Base-by-base conservation (phyloP, 2,888 invertebrate species). In the Callyntrura sp. region DNA sequence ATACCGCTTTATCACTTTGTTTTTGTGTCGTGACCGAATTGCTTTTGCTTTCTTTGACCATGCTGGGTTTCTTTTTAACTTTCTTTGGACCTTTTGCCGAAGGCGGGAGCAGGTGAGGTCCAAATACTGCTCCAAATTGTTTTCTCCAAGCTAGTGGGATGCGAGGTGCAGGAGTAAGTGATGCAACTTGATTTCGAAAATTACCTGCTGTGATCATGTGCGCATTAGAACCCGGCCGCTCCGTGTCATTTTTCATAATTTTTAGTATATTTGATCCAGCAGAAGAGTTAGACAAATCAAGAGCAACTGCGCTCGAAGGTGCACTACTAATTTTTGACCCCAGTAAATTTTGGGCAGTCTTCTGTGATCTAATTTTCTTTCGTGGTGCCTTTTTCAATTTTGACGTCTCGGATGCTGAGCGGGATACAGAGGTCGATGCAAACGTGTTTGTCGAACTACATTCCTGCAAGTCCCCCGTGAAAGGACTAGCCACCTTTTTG, bases 61-160 rank as follows among this genome's bases (percentile, higher is more conserved):
- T 20, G 43, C 76, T 28, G 0, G 60, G 20, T 23, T 62, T 60
- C 35, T 55, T 85, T 25, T 70, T 73, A n/a, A 12, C 45, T 78
- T 68, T 81, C 70, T 51, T 76, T 20, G 23, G 12, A 14, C 6
- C 43, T 17, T 57, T 86, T 57, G 14, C 20, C n/a, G 57, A 60
- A 20, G 82, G 68, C 6, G 88, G 62, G 14, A 65, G 57, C 3
- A 88, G 25, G 17, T 78, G 51, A 0, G 79, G 20, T 23, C 89
- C 89, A 60, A 89, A 89, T 9, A 89, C 89, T 9, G 84, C 89
- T 28, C 51, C 78, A 48, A 85, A 79, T 48, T 89, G 89, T 23
- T 85, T 60, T 68, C 76, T 76, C 45, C 84, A 73, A 8, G 60
- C 55, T 20, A 5, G 3, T 51, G 88, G 88, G 12, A 88, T 73